Conservation (phyloP, 2,113 vertebrate species). For the Sylvilagus bachmani region DNA sequence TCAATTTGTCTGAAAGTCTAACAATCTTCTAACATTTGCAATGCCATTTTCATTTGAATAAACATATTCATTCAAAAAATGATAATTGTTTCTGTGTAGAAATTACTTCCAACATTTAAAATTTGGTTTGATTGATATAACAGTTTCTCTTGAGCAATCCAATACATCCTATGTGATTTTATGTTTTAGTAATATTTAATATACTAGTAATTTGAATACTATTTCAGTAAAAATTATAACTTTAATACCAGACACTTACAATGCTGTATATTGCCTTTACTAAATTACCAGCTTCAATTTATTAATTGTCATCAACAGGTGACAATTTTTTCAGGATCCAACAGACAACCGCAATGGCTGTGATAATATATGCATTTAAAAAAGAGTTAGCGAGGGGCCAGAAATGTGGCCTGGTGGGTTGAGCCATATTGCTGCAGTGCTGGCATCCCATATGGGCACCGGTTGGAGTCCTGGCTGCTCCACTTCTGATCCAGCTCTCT, state of each 20-base stretch:
- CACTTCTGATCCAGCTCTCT: too few species aligned
- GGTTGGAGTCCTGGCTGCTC: too few species aligned
- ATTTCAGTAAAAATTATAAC: conserved; percentile 41
- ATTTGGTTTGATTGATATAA: background rate
- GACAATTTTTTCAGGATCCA: background rate
- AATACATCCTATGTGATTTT: background rate
- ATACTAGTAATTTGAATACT: background rate
- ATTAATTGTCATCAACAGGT: conserved; percentile 15
- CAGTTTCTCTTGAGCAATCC: background rate
- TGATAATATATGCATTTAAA: background rate
- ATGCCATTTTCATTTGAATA: background rate
- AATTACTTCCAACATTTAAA: conserved; percentile 31
- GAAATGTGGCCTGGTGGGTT: background rate
- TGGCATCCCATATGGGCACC: too few species aligned
- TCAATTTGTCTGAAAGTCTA: conserved; percentile 31
- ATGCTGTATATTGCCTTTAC: background rate
- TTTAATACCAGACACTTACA: background rate
- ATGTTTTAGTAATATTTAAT: conserved; percentile 10
- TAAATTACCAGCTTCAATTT: conserved; percentile 15
- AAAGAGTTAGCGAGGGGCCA: background rate
- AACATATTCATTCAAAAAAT: conserved; percentile 28
- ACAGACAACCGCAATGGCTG: background rate
- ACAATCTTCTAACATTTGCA: conserved; percentile 3
- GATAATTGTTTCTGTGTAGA: background rate
- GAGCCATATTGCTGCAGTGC: too few species aligned